phyloP scores from a whole-genome alignment of 2,888 invertebrate species.

The Oithona nana region DNA sequence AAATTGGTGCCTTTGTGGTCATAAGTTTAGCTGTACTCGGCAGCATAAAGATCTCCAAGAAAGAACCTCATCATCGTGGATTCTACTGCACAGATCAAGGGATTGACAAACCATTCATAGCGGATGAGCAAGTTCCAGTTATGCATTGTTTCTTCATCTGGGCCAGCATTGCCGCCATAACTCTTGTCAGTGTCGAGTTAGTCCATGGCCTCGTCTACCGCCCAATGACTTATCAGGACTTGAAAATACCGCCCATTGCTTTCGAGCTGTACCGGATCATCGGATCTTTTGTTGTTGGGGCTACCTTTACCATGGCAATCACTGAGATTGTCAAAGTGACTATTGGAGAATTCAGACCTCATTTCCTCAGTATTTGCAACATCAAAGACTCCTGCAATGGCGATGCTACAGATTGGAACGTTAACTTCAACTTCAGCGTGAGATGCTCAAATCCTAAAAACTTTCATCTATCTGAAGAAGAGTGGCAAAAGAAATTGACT shows the following conservation, averaged over 20 bases:
- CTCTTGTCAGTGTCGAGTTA: background rate
- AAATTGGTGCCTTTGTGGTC: no score
- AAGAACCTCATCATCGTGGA: constrained; percentile 38
- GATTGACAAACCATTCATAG: constrained; percentile 63
- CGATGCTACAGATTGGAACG: background rate
- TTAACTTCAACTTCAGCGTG: no score
- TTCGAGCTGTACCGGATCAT: constrained; percentile 11
- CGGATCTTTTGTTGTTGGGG: constrained; percentile 11
- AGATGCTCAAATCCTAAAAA: no score
- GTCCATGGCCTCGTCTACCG: no score
- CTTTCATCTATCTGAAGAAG: background rate
- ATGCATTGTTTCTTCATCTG: constrained; percentile 10
- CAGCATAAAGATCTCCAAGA: no score
- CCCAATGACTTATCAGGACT: no score
- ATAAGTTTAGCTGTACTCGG: no score
- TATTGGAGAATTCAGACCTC: constrained; percentile 66
- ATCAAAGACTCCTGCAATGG: background rate
- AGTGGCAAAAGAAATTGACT: background rate
- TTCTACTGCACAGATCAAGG: constrained; percentile 92
- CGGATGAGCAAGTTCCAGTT: constrained; percentile 57
- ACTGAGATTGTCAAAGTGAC: constrained; percentile 15
- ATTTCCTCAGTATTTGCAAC: constrained; percentile 70
- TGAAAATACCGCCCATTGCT: no score
- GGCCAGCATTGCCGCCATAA: background rate
- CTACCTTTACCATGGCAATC: background rate